Percentiles rank a stretch among this genome's conserved stretches.
These are phyloP conservation scores for Epizoanthus illoricatus DNA, from an alignment of 92 coral and sea anemone species.

Conservation along the genomic window DNA sequence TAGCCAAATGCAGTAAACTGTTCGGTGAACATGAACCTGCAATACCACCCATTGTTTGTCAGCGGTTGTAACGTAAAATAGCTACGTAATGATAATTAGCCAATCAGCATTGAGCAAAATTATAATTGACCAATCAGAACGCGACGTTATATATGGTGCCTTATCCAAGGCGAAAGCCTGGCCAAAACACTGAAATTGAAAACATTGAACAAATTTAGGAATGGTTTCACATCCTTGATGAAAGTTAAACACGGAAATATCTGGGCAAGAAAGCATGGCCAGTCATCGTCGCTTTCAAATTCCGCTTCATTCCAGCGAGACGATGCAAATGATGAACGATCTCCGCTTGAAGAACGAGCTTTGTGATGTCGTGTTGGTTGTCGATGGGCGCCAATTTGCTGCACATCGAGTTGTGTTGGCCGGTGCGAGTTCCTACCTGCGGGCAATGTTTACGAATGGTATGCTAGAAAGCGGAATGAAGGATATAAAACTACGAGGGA, in stretches of 20 bases:
- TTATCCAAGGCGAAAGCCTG: conserved; percentile 29
- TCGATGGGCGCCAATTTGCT: conserved; percentile 83
- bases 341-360: conserved; percentile 83
- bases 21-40: background rate
- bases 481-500: conserved; percentile 87
- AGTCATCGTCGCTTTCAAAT: conserved; percentile 86
- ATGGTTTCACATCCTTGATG: conserved; percentile 36
- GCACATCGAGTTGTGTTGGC: conserved; percentile 96
- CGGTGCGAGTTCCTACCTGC: conserved; percentile 95
- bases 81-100: conserved; percentile 3
- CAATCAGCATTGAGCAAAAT: conserved; percentile 29
- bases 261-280: conserved; percentile 60
- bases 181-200: conserved; percentile 33
- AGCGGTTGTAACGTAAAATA: conserved; percentile 11
- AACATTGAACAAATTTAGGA: conserved; percentile 40
- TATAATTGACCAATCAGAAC: conserved; percentile 37
- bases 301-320: conserved; percentile 91
- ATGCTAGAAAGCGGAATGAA: conserved; percentile 99
- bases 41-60: background rate
- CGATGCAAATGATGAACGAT: conserved; percentile 94
- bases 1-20: background rate
- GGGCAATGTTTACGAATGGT: conserved; percentile 99
- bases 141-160: conserved; percentile 36
- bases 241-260: background rate
- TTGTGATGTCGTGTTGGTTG: conserved; percentile 91